These are phyloP conservation scores for Smithornis capensis DNA, from an alignment of 2,113 vertebrate species.

Conservation along the genomic window DNA sequence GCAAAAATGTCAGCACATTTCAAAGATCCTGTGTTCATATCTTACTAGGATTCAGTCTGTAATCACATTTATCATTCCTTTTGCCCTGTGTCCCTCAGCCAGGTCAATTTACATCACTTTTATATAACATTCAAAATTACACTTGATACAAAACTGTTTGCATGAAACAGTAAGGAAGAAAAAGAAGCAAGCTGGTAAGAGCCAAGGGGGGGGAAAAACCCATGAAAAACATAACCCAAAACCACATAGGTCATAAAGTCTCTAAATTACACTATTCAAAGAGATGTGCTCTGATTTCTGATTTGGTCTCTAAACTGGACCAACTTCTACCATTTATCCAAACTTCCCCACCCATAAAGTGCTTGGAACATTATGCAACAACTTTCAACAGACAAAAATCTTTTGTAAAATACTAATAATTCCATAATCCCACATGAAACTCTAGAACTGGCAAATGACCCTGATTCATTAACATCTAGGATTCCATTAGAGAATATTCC, in stretches of 20 bases:
- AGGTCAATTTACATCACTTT: background rate
- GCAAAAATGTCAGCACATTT: background rate
- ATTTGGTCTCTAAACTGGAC: background rate
- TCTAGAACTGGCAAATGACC: background rate
- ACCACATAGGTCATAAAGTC: background rate
- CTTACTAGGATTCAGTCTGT: background rate
- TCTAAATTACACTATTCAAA: background rate
- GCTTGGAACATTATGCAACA: background rate
- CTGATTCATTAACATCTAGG: background rate
- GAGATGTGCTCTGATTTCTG: background rate
- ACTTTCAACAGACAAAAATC: background rate
- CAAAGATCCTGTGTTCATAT: background rate
- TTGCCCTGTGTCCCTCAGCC: background rate
- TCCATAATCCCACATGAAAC: background rate
- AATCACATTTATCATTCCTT: background rate
- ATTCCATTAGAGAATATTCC: background rate
- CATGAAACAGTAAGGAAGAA: background rate
- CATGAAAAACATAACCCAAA: background rate
- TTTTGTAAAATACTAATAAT: background rate
- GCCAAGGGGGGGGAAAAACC: background rate
- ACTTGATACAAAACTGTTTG: background rate
- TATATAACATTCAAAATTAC: background rate
- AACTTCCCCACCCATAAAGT: background rate
- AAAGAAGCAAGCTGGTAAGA: background rate
- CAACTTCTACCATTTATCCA: background rate